Base-by-base conservation (phyloP, 2,888 invertebrate species). In the Caenorhabditis sinica region DNA sequence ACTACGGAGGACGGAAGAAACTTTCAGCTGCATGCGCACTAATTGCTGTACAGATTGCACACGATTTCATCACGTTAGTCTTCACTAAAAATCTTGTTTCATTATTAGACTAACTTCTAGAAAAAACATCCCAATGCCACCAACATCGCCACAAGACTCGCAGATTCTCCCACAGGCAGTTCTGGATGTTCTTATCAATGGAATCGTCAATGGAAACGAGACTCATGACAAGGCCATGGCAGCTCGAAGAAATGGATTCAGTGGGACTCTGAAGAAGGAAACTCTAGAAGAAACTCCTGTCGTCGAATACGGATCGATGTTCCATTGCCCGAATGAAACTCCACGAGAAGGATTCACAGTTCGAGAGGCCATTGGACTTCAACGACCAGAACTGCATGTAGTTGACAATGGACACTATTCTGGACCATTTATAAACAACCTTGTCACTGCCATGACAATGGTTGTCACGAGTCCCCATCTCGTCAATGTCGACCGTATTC, bases 21-120 rank as follows among this genome's bases (percentile, higher is more conserved):
- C 85, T 77, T 11, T 85, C 85, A 28, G 77, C 81, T 28, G 85
- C 85, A 15, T 85, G 85, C 51, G 82, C 85, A 23, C 45, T 85
- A 1, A 85, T 85, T 51, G 74, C 85, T 2, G 68, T 85, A 13
- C 85, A 85, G 56, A 77, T 85, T 30, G 77, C 82, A 2, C 51
- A 77, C 9, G 77, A 82, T 43, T 74, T 85, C 25, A 23, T 81
- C 43, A 82, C 61, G 77, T 77, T n/a, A 56, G n/a, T 17, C 17
- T 33, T 60, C 1, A 33, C 17, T n/a, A n/a, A n/a, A n/a, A n/a
- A n/a, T n/a, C n/a, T n/a, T n/a, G n/a, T n/a, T n/a, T n/a, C n/a
- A n/a, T n/a, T n/a, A n/a, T n/a, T n/a, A n/a, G n/a, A n/a, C n/a
- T n/a, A n/a, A n/a, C n/a, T n/a, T n/a, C n/a, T n/a, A n/a, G n/a